phyloP scores from a whole-genome alignment of 2,888 invertebrate species.

The Psylliodes chrysocephalus region DNA sequence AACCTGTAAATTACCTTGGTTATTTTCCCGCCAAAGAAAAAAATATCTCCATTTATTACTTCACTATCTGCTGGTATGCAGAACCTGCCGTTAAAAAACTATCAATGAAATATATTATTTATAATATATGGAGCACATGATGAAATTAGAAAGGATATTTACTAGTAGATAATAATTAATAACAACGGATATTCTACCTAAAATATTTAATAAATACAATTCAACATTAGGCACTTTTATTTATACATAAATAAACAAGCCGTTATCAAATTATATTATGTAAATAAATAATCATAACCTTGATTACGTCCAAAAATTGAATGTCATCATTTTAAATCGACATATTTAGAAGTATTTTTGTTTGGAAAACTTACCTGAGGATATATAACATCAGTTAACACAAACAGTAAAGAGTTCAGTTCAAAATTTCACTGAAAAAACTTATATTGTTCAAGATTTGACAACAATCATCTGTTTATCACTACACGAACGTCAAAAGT shows the following conservation, averaged over 20 bases:
- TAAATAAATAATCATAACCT: not conserved
- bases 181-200: too few relatives aligned
- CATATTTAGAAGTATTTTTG: not conserved
- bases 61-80: too few relatives aligned
- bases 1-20: too few relatives aligned
- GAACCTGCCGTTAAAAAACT: too few relatives aligned
- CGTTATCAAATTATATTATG: too few relatives aligned
- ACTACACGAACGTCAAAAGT: not conserved
- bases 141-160: constrained; percentile 46
- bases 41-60: too few relatives aligned
- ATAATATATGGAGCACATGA: too few relatives aligned
- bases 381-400: not conserved
- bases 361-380: not conserved
- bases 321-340: not conserved
- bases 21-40: too few relatives aligned
- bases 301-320: not conserved
- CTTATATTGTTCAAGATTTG: not conserved
- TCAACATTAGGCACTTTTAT: too few relatives aligned
- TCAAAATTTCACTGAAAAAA: not conserved
- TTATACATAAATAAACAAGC: too few relatives aligned
- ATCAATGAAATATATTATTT: too few relatives aligned
- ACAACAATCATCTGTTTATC: not conserved
- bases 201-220: too few relatives aligned
- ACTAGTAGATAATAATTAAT: constrained; percentile 25
- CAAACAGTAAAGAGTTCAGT: not conserved